These are phyloP conservation scores for Paralichthys olivaceus DNA, from an alignment of 2,113 vertebrate species.

Conservation along the genomic window DNA sequence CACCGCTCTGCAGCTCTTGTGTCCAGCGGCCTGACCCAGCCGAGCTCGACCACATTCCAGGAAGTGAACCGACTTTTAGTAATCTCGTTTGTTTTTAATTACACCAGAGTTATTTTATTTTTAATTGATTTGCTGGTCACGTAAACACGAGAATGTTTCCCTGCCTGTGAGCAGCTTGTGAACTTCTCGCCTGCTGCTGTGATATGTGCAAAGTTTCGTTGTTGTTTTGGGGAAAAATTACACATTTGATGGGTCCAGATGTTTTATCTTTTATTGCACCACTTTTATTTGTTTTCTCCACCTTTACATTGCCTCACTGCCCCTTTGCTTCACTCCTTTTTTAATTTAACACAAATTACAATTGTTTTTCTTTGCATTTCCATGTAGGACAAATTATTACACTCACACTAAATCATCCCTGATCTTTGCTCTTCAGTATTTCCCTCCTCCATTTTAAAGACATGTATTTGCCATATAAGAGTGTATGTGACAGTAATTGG, in stretches of 20 bases:
- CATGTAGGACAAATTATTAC: background rate
- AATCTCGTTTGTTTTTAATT: constrained; percentile 66
- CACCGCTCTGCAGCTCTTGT: background rate
- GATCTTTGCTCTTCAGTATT: background rate
- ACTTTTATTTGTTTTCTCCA: background rate
- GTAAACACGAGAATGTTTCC: constrained; percentile 43
- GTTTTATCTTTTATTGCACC: background rate
- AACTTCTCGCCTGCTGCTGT: constrained; percentile 1
- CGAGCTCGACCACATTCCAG: constrained; percentile 32
- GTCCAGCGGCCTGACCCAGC: constrained; percentile 13
- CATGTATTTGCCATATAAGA: background rate
- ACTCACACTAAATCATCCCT: background rate
- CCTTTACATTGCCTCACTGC: background rate
- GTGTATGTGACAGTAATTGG: constrained; percentile 36
- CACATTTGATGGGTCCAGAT: background rate
- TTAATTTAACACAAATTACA: background rate
- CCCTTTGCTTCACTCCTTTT: background rate
- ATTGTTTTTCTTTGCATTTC: background rate
- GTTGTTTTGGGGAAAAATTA: background rate
- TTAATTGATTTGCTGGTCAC: constrained; percentile 43
- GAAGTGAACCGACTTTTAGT: constrained; percentile 44
- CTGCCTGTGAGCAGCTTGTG: constrained; percentile 6
- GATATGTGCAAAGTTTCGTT: background rate
- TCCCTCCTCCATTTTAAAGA: background rate
- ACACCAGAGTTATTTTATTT: constrained; percentile 46